Evolutionary conservation across 1,140 invertebrate genomes (phyloP), one percentile per base, ranked within the genome.

Genomic region (Lanistes nyassanus): DNA sequence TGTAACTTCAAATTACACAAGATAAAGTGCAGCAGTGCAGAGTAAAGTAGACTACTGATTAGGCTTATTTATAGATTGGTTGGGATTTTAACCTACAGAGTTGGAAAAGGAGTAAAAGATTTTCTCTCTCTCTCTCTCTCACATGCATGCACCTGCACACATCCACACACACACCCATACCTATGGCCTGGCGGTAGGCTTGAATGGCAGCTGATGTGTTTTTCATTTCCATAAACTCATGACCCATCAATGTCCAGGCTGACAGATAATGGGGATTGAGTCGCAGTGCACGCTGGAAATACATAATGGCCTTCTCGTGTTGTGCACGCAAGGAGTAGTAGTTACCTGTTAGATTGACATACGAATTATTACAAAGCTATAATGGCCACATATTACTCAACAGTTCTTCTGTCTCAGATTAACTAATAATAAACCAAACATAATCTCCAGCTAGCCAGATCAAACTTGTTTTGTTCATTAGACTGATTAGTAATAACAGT

Each of bases 181-280:
- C 96, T 80, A 99, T 96, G 39, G 98, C 98, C 90, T 98, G 96
- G 84, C 97, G 91, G 89, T 99, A 99, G 85, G 96, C 97, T 84
- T 97, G 95, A 85, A 98, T 98, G 13, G 98, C 97, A 26, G 96
- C 96, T 90, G 97, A 96, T 0, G 96, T 97, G 89, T 99, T 99
- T 89, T 99, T 99, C 89, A 99, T 93, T 91, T 99, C 98, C 94
- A 99, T 97, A 89, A 96, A 99, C 90, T 99, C 98, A 88, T 99
- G 98, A 0, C 98, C 98, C 92, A 99, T 96, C 37, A 99, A 90
- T 0, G 98, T 99, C 97, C 97, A 99, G 0, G 97, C 97, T 3
- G 96, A 90, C 34, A 98, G 90, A 88, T 98, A 98, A 80, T 96
- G 93, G 0, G 98, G 97, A 91, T 99, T 98, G 0, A 99, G 88